Base-by-base conservation (phyloP, 2,888 invertebrate genomes). In the Pyrocoelia pectoralis region DNA sequence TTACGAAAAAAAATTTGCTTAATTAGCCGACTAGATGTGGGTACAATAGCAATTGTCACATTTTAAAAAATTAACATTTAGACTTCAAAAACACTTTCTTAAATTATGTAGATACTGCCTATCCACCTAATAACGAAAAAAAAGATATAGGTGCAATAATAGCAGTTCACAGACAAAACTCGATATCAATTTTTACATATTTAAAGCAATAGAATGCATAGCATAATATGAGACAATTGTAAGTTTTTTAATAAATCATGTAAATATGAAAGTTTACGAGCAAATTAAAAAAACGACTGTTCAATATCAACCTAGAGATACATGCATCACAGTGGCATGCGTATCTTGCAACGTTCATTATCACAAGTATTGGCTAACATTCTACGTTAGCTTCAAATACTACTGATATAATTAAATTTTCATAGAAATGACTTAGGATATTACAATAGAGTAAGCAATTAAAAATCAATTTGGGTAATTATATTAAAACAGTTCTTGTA, bases 281-380 rank as follows among this genome's bases (percentile, higher is more conserved):
- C 9, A 10, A 18, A 46, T 46, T n/a, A 46, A 17, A 46, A 18
- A 62, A 62, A 17, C 53, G 52, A 64, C 53, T 48, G 19, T 49
- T 19, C 48, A 60, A 55, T 61, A 56, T 64, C 51, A 40, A 60
- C 55, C 50, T 64, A 60, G 10, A 64, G 48, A 64, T 64, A 60
- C 49, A 62, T 57, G 56, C 59, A 52, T 64, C 50, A 63, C 63
- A 63, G 57, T 53, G 17, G 63, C 58, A 63, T 58, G 56, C 53
- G 58, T 63, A 54, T 55, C 58, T 58, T 63, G 18, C 58, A 63
- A 58, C 48, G 58, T 63, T 63, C 63, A 63, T 64, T 61, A 64
- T 64, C 64, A 64, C 64, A 64, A 64, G 56, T 60, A 64, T 41
- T 61, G 56, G 57, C 62, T 48, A 57, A 63, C 55, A 29, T 51